Evolutionary conservation across 2,888 invertebrate genomes (phyloP), one percentile per base, ranked within the genome.

Genomic region (Bugula neritina): DNA sequence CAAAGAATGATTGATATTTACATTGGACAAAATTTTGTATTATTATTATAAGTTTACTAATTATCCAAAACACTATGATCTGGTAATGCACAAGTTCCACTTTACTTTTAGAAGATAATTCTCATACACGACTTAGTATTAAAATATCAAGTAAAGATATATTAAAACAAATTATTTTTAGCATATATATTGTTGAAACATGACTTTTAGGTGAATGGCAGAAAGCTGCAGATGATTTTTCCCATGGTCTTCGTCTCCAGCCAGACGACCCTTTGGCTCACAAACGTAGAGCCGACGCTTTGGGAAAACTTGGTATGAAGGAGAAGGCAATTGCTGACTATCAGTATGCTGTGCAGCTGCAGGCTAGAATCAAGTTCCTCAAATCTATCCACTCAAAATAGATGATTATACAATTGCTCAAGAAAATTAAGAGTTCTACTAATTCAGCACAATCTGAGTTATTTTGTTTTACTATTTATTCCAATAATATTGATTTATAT

Each of bases 391-490:
- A 63, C 31, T 10, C 63, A 31, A 63, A 43, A 43, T 43, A 43
- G 5, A 43, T 5, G 17, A 43, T 43, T 10, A 43, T 43, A 10
- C 43, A 43, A 43, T 43, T 43, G 43, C 43, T 10, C 10, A 10
- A 43, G 43, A 5, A 43, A 43, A 43, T 43, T 43, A 43, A 72
- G 71, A 3, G 52, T 69, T 29, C n/a, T 73, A 29, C 54, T 54
- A 52, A 54, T 63, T n/a, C 86, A 85, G 54, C 89, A 89, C 78
- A 87, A 87, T 63, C 86, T 89, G 1, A 89, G 89, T 78, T 71
- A 54, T 58, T 85, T 87, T 90, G 81, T 90, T 90, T 80, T 92
- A 92, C 93, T n/a, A n/a, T n/a, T n/a, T n/a, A n/a, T 93, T n/a
- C n/a, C n/a, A n/a, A n/a, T n/a, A n/a, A n/a, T n/a, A n/a, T n/a